phyloP scores from a whole-genome alignment of 1,140 invertebrate genomes.

The Ditylenchus dipsaci region DNA sequence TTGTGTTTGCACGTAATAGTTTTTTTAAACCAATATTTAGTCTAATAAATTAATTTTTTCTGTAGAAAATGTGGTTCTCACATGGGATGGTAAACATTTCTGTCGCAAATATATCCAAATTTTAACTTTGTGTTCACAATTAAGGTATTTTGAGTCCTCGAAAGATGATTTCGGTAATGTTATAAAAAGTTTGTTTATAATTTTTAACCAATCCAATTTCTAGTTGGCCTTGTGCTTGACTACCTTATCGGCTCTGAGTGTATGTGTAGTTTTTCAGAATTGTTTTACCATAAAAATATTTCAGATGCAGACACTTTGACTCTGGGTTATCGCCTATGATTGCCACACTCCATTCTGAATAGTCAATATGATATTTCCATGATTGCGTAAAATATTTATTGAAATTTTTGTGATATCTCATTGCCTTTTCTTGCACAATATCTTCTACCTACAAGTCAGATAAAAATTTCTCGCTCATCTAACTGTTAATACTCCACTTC shows the following conservation, averaged over 20 bases:
- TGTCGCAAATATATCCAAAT: neutral
- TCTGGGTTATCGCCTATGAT: neutral
- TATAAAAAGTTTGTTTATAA: neutral
- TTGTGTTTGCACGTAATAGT: neutral
- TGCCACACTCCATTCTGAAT: too few species aligned
- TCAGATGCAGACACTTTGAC: constrained; percentile 22
- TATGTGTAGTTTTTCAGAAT: constrained; percentile 6
- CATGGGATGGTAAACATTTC: neutral
- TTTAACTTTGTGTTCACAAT: neutral
- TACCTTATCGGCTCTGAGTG: constrained; percentile 22
- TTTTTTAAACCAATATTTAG: neutral
- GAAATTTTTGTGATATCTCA: too few species aligned
- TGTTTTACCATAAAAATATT: neutral
- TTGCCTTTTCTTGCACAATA: too few species aligned
- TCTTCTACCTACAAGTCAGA: too few species aligned
- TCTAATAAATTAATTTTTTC: neutral
- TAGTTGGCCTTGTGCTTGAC: constrained; percentile 27
- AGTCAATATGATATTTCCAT: too few species aligned
- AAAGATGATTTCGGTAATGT: neutral
- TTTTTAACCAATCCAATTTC: neutral
- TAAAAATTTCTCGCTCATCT: too few species aligned
- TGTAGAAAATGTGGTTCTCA: neutral
- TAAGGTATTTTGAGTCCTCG: neutral
- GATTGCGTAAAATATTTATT: too few species aligned
- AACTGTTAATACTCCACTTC: too few species aligned